Base-by-base conservation (phyloP, 2,113 vertebrate genomes). In the Pleuronectes platessa region DNA sequence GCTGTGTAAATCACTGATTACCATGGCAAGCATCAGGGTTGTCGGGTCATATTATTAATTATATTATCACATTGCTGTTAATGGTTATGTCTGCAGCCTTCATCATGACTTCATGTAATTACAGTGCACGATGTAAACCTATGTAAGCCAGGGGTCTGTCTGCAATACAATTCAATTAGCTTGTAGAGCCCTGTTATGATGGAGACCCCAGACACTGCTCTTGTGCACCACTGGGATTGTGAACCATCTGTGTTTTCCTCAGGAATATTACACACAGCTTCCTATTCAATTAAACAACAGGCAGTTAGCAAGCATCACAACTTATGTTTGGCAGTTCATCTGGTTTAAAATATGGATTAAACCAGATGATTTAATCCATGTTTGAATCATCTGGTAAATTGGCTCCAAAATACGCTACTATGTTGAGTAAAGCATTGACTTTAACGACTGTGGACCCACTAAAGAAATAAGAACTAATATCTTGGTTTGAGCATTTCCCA, bases 151-250 rank as follows among this genome's bases (percentile, higher is more conserved):
- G 15, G 20, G 45, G 21, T 17, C 17, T 11, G 51, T 20, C 3
- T n/a, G 4, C 23, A 71, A 56, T 67, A 20, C 45, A 71, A 56
- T 67, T 15, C 31, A 65, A n/a, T 17, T 10, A 35, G 60, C n/a
- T 24, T 23, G 24, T 61, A 14, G 40, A 70, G 74, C 56, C 76
- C 70, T 74, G 63, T 83, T 61, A 65, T 45, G 68, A 77, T 75
- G 45, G 5, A 66, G 24, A 77, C 31, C 21, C 62, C 67, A 23
- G 17, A 37, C 31, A 62, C n/a, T 40, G 31, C 21, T 26, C 11
- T 23, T 14, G 23, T 20, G 20, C 49, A 13, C 3, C 5, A 27
- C 24, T 58, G 35, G 51, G 42, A 71, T 80, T 53, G 42, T 64
- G 14, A 42, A 56, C 27, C 5, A 6, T 31, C 27, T 6, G 27